These are phyloP conservation scores for Aphelenchoides fujianensis DNA, from an alignment of 1,140 invertebrate genomes.

Conservation along the genomic window DNA sequence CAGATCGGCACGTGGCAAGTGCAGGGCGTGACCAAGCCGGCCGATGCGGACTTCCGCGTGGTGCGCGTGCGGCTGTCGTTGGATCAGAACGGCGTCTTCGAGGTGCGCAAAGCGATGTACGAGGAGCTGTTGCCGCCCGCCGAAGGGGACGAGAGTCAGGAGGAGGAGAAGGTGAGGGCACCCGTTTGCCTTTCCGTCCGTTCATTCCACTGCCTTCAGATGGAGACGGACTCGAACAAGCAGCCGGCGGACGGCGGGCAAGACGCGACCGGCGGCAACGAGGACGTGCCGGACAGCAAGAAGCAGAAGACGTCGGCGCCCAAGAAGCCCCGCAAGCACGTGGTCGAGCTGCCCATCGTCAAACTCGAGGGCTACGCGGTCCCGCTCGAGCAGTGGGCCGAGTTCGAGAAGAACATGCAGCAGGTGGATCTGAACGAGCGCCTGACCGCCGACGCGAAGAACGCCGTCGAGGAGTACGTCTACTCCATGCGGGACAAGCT, in stretches of 20 bases:
- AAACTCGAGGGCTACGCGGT: conserved; percentile 26
- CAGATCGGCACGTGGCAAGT: conserved; percentile 83
- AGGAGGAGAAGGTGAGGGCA: conserved; percentile 16
- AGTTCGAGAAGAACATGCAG: conserved; percentile 67
- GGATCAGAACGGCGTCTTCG: conserved; percentile 86
- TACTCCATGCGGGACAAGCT: conserved; percentile 87
- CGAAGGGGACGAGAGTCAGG: conserved; percentile 39
- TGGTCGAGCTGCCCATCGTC: conserved; percentile 25
- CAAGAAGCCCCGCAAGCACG: conserved; percentile 35
- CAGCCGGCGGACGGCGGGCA: conserved; percentile 63
- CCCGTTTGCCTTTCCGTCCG: background rate
- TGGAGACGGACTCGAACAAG: conserved; percentile 64
- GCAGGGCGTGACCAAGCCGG: conserved; percentile 76
- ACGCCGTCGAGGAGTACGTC: conserved; percentile 95
- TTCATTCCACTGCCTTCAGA: conserved; percentile 15
- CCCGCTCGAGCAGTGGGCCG: conserved; percentile 26
- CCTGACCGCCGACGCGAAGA: conserved; percentile 86
- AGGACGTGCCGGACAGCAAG: background rate
- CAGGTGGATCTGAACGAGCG: conserved; percentile 82
- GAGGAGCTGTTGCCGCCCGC: conserved; percentile 70
- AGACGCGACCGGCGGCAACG: conserved; percentile 29
- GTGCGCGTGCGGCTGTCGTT: conserved; percentile 91
- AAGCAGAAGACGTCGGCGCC: conserved; percentile 26
- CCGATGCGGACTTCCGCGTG: conserved; percentile 83
- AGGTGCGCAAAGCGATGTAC: conserved; percentile 77